phyloP scores from a whole-genome alignment of 2,113 vertebrate genomes.

The Lynx canadensis region DNA sequence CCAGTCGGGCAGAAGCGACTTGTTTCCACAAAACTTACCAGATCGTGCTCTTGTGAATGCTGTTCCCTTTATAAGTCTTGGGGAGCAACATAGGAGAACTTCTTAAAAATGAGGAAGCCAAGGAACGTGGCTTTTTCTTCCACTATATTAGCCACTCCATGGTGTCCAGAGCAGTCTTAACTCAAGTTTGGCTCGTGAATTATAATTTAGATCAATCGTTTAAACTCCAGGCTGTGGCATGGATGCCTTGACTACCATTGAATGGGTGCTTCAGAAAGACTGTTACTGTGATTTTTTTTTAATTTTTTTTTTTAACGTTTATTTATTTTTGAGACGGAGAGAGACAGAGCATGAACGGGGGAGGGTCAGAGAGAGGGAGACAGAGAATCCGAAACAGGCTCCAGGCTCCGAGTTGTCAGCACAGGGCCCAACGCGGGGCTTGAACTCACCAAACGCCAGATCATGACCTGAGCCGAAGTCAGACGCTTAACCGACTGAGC shows the following conservation, averaged over 20 bases:
- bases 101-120: slow-evolving; percentile 26
- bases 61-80: slow-evolving; percentile 53
- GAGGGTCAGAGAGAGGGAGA: too few species aligned
- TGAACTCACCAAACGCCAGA: too few species aligned
- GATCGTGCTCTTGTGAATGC: slow-evolving; percentile 22
- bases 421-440: too few species aligned
- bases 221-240: slow-evolving; percentile 59
- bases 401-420: too few species aligned
- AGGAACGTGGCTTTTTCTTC: slow-evolving; percentile 26
- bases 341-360: too few species aligned
- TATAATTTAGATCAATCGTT: slow-evolving; percentile 65
- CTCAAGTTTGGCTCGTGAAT: slow-evolving; percentile 69
- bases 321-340: too few species aligned
- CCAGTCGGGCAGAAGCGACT: slow-evolving; percentile 5
- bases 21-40: slow-evolving; percentile 49
- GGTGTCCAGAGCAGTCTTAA: slow-evolving; percentile 49
- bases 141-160: slow-evolving; percentile 19
- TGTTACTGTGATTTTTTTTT: neutral
- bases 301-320: too few species aligned
- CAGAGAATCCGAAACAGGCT: too few species aligned
- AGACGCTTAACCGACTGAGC: too few species aligned
- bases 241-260: neutral
- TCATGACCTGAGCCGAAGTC: too few species aligned
- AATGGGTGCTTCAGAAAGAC: slow-evolving; percentile 13
- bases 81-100: slow-evolving; percentile 36